Base-by-base conservation (phyloP, 2,113 vertebrate species). In the Colinus virginianus region DNA sequence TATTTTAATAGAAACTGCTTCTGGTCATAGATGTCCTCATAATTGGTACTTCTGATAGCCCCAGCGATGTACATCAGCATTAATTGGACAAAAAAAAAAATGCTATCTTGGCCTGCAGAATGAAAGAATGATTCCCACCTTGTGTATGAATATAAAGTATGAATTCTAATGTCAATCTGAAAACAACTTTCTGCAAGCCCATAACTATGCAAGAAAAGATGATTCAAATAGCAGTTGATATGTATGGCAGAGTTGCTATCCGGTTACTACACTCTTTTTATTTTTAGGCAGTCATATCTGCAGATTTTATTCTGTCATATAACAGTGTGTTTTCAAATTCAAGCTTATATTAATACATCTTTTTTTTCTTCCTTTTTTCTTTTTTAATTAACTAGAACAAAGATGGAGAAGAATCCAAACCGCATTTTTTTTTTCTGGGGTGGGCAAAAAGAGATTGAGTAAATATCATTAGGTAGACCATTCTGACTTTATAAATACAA, bases 1-100 rank as follows among this genome's bases (percentile, higher is more conserved):
- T 74, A 40, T 79, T 89, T 85, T 90, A 89, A 89, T 85, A 92
- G 75, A 87, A 93, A 92, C 36, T 30, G 77, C 80, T 93, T 11
- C 81, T 92, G 34, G 75, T 85, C 71, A 77, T 63, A 87, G 49
- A 67, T 74, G 21, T 89, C 78, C 75, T 90, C 71, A 21, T 77
- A 85, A 90, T 74, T 87, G 78, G 53, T 90, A 43, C 63, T 92
- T 94, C 62, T 85, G 78, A 63, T 94, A 74, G 38, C 38, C 55
- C 63, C 26, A 74, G 55, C 11, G 72, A 87, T 34, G 34, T 84
- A 43, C 40, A 17, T 51, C 74, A 25, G 17, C 34, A 20, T 67
- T 94, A 93, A 93, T 22, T 79, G 59, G 19, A 75, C 15, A 16
- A 61, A 49, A 86, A 53, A 53, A 28, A 51, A 69, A 1, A 0